phyloP scores from a whole-genome alignment of 1,140 invertebrate genomes.

The Microplitis demolitor region DNA sequence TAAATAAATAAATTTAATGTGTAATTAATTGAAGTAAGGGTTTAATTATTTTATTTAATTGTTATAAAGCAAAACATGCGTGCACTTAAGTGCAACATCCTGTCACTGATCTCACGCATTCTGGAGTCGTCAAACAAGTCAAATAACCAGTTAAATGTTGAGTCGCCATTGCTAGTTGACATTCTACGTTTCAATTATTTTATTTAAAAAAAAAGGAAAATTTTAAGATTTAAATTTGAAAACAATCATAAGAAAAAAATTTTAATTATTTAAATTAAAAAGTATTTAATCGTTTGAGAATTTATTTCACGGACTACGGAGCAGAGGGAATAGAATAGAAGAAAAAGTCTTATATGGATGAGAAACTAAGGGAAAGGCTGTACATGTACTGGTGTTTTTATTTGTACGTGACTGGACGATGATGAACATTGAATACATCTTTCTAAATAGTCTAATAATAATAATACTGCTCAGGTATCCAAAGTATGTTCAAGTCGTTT shows the following conservation, averaged over 20 bases:
- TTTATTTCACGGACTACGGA: background rate
- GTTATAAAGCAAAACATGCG: background rate
- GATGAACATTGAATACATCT: too few relatives aligned
- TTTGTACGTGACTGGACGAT: too few relatives aligned
- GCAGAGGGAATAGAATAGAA: background rate
- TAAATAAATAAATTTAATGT: background rate
- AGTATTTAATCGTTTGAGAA: background rate
- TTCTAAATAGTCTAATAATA: too few relatives aligned
- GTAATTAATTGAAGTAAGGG: background rate
- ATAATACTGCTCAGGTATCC: too few relatives aligned
- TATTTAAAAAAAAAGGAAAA: too few relatives aligned
- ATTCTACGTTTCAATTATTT: too few relatives aligned
- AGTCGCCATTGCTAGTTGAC: too few relatives aligned
- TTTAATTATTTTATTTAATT: constrained; percentile 11
- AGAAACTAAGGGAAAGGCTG: background rate
- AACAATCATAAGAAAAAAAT: background rate
- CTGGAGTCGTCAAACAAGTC: background rate
- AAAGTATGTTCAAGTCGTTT: too few relatives aligned
- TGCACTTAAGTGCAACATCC: constrained; percentile 14
- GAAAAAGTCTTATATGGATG: background rate
- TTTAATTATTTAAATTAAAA: background rate
- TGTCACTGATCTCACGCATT: background rate
- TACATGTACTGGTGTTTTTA: too few relatives aligned
- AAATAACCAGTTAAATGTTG: background rate
- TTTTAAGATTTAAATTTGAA: background rate